These are phyloP conservation scores for Coleophora deauratella DNA, from an alignment of 2,888 invertebrate genomes.

Conservation along the genomic window DNA sequence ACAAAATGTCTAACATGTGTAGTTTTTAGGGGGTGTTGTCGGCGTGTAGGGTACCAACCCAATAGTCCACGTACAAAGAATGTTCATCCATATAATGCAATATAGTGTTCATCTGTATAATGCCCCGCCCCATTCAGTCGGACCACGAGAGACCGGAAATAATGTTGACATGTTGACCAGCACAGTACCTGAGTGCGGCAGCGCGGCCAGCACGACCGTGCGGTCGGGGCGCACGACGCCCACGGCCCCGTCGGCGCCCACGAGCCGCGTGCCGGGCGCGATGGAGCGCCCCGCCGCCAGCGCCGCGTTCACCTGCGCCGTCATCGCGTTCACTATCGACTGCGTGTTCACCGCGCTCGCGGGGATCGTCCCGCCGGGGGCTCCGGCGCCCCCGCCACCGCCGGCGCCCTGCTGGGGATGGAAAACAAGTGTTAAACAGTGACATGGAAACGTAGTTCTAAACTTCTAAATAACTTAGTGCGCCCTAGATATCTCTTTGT, in stretches of 20 bases:
- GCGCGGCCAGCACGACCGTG: conserved; percentile 69
- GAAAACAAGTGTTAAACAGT: too few relatives aligned
- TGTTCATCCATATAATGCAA: too few relatives aligned
- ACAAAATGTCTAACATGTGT: too few relatives aligned
- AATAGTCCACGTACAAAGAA: too few relatives aligned
- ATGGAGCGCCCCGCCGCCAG: conserved; percentile 67
- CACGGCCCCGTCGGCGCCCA: conserved; percentile 77
- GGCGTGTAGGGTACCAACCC: too few relatives aligned
- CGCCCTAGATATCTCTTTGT: background rate
- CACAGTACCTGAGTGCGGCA: conserved; percentile 58
- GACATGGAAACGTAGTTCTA: too few relatives aligned
- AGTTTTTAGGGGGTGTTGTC: too few relatives aligned
- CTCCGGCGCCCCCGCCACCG: background rate
- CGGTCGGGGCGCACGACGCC: conserved; percentile 80
- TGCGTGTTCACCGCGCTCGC: conserved; percentile 35
- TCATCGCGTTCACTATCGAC: conserved; percentile 63
- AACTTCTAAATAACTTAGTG: too few relatives aligned
- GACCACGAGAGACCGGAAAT: too few relatives aligned
- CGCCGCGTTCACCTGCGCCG: conserved; percentile 76
- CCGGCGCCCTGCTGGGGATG: background rate
- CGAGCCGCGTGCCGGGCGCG: conserved; percentile 62
- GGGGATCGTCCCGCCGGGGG: conserved; percentile 9
- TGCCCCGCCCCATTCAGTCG: too few relatives aligned
- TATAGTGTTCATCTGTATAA: too few relatives aligned
- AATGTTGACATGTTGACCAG: too few relatives aligned